These are phyloP conservation scores for Dendrolimus houi DNA, from an alignment of 2,888 invertebrate species.

Conservation along the genomic window DNA sequence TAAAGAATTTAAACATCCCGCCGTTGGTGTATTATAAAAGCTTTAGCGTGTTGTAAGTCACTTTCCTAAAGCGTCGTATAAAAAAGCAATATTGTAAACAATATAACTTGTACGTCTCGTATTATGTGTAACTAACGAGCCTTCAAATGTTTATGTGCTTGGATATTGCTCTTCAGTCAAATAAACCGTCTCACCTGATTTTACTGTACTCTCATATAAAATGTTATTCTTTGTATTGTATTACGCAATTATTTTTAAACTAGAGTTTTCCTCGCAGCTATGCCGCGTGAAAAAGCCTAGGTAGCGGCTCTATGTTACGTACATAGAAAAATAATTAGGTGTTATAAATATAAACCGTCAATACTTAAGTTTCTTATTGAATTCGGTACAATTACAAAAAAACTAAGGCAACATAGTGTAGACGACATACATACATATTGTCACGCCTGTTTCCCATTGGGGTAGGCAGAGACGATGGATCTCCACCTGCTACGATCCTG, in stretches of 20 bases:
- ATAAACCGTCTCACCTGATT: slow-evolving; percentile 15
- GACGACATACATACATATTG: no score
- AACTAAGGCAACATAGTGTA: no score
- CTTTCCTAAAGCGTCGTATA: slow-evolving; percentile 41
- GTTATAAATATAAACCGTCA: no score
- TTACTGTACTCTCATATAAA: slow-evolving; percentile 1
- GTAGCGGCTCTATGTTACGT: no score
- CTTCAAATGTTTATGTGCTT: slow-evolving; percentile 38
- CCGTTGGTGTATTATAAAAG: slow-evolving; percentile 32
- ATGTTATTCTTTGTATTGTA: not conserved
- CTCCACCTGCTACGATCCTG: no score
- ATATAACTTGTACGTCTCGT: slow-evolving; percentile 25
- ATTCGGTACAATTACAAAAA: no score
- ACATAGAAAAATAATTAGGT: no score
- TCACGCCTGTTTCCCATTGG: no score
- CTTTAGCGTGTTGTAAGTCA: slow-evolving; percentile 35
- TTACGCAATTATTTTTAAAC: not conserved
- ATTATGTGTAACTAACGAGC: slow-evolving; percentile 23
- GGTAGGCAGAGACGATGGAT: no score
- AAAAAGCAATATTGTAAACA: slow-evolving; percentile 45
- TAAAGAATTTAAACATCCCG: slow-evolving; percentile 21
- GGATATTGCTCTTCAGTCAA: slow-evolving; percentile 27
- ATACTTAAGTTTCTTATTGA: no score
- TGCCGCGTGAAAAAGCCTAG: no score
- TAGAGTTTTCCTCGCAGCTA: no score